Evolutionary conservation across 2,113 vertebrate species (phyloP).

Genomic region (Nettapus auritus): DNA sequence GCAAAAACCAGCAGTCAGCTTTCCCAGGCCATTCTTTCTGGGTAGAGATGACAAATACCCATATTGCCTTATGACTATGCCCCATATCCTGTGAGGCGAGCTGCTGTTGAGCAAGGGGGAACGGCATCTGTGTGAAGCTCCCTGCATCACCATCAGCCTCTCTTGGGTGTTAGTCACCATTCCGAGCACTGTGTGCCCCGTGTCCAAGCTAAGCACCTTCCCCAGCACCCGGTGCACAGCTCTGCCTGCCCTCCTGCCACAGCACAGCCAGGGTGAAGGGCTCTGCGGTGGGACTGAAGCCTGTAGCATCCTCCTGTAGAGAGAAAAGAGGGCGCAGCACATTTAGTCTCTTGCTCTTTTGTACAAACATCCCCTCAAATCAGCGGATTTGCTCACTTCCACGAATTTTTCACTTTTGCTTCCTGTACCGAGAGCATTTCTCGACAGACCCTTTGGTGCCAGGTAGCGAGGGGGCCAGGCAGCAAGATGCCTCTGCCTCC

Average conservation of each 20-base stretch:
- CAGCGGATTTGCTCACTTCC: slow-evolving; percentile 7
- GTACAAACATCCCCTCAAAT: background rate
- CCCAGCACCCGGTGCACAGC: background rate
- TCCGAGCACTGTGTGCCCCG: background rate
- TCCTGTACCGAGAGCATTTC: slow-evolving; percentile 4
- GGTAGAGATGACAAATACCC: slow-evolving; percentile 44
- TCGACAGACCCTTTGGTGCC: background rate
- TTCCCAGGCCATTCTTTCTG: background rate
- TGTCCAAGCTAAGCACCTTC: background rate
- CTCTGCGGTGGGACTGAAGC: background rate
- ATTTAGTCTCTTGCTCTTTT: slow-evolving; percentile 7
- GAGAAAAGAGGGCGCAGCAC: background rate
- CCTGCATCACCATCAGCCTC: background rate
- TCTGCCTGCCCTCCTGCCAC: background rate
- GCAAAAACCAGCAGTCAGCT: background rate
- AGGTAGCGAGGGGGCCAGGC: background rate
- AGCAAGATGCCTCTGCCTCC: background rate
- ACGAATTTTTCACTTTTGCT: slow-evolving; percentile 7
- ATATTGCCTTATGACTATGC: slow-evolving; percentile 35
- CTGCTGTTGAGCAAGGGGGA: slow-evolving; percentile 27
- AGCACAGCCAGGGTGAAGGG: background rate
- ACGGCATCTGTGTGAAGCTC: background rate
- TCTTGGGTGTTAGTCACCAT: background rate
- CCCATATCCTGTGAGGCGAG: slow-evolving; percentile 33
- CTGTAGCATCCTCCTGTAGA: background rate